These are phyloP conservation scores for Formica selysi DNA, from an alignment of 1,140 invertebrate genomes.

Conservation along the genomic window DNA sequence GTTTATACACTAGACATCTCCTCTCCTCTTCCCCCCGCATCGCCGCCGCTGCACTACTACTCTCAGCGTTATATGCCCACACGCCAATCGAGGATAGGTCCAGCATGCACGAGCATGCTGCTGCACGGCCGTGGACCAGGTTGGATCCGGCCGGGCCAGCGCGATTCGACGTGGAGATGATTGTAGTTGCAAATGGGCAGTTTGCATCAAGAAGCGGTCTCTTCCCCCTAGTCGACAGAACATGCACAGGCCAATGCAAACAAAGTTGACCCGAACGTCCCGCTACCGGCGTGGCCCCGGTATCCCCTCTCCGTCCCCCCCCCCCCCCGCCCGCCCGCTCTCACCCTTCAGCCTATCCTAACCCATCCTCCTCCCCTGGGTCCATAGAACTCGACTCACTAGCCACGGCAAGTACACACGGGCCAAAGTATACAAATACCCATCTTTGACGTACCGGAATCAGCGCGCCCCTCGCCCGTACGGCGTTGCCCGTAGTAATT, in stretches of 20 bases:
- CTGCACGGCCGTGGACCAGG: conserved; percentile 60
- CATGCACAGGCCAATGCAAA: conserved; percentile 83
- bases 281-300: conserved; percentile 68
- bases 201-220: conserved; percentile 84
- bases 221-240: conserved; percentile 74
- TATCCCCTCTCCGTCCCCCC: background rate
- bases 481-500: conserved; percentile 62
- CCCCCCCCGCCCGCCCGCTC: background rate
- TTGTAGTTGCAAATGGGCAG: conserved; percentile 86
- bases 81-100: conserved; percentile 73
- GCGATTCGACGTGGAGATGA: conserved; percentile 83
- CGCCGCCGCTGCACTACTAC: background rate
- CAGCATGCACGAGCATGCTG: background rate
- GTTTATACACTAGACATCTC: conserved; percentile 81
- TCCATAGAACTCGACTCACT: conserved; percentile 65
- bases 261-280: conserved; percentile 84
- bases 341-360: conserved; percentile 45
- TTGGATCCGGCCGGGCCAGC: conserved; percentile 66
- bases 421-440: conserved; percentile 81
- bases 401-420: conserved; percentile 77
- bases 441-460: conserved; percentile 75
- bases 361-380: conserved; percentile 58
- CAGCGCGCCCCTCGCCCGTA: conserved; percentile 55
- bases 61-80: conserved; percentile 65
- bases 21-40: background rate